These are phyloP conservation scores for Ruditapes philippinarum DNA, from an alignment of 1,140 invertebrate species.

Conservation along the genomic window DNA sequence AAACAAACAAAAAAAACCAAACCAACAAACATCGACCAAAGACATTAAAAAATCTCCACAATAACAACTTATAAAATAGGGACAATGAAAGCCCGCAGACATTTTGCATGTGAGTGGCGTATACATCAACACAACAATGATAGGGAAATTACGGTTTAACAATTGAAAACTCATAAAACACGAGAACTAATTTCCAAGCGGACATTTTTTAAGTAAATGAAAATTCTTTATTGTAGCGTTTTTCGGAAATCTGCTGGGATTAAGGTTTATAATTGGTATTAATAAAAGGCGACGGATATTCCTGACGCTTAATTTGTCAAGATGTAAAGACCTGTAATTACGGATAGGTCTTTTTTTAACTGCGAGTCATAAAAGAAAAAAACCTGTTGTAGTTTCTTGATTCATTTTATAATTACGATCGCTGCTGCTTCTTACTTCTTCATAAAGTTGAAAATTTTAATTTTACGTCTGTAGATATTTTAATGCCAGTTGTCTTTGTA, in stretches of 20 bases:
- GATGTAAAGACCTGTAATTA: slow-evolving; percentile 30
- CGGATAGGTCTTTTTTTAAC: neutral
- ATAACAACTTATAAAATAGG: no score
- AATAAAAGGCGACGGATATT: slow-evolving; percentile 34
- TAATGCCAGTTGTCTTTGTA: no score
- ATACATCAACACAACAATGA: slow-evolving; percentile 55
- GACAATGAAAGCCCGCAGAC: slow-evolving; percentile 32
- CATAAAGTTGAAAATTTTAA: no score
- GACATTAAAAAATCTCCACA: no score
- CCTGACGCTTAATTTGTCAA: slow-evolving; percentile 34
- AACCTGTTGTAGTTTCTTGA: no score
- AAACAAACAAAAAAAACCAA: no score
- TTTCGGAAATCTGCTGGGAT: slow-evolving; percentile 41
- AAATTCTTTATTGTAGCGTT: slow-evolving; percentile 49
- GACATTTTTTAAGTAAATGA: slow-evolving; percentile 59
- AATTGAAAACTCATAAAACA: slow-evolving; percentile 57
- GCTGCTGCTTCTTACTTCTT: no score
- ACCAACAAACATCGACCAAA: no score
- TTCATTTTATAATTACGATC: no score
- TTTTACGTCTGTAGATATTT: no score
- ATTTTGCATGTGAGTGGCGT: slow-evolving; percentile 43
- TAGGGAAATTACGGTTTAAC: slow-evolving; percentile 62
- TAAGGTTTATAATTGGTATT: slow-evolving; percentile 46
- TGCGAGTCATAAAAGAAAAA: neutral
- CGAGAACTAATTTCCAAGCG: slow-evolving; percentile 44